Evolutionary conservation across 53 echinoderm and acorn worm species (phyloP).

Genomic region (Zoroaster sp.): DNA sequence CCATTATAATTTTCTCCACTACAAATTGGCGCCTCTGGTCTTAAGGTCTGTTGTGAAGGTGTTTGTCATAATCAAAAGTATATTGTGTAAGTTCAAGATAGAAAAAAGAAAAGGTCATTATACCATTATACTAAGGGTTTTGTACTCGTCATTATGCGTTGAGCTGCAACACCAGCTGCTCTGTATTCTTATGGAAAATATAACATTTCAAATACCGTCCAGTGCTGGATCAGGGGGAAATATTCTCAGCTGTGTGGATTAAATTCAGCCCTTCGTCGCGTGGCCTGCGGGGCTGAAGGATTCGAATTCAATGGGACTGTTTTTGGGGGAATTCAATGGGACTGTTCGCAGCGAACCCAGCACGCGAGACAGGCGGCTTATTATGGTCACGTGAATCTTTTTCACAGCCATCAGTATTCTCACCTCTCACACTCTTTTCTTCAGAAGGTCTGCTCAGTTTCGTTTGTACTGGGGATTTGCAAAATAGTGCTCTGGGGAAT

Average conservation of each 20-base stretch:
- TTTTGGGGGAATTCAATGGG: too few relatives aligned
- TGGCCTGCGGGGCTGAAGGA: neutral
- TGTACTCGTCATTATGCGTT: neutral
- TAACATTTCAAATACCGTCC: neutral
- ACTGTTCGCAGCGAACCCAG: neutral
- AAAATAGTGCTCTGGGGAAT: neutral
- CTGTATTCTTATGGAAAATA: neutral
- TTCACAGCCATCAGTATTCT: neutral
- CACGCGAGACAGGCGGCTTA: slow-evolving; percentile 15
- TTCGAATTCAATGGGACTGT: neutral
- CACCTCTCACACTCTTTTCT: neutral
- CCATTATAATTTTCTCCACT: neutral
- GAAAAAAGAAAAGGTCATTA: neutral
- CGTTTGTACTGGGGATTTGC: neutral
- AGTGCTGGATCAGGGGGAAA: neutral
- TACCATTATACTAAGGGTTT: neutral
- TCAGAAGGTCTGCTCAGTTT: neutral
- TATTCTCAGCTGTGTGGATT: neutral
- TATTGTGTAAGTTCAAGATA: slow-evolving; percentile 6
- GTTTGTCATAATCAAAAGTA: neutral
- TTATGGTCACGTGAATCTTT: neutral
- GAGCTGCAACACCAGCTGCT: neutral
- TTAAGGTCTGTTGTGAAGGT: neutral
- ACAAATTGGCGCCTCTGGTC: slow-evolving; percentile 31
- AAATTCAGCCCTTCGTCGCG: neutral